Percentiles rank a stretch among this genome's conserved stretches.
These are phyloP conservation scores for Lophotriccus pileatus DNA, from an alignment of 2,797 vertebrate species.

Conservation along the genomic window DNA sequence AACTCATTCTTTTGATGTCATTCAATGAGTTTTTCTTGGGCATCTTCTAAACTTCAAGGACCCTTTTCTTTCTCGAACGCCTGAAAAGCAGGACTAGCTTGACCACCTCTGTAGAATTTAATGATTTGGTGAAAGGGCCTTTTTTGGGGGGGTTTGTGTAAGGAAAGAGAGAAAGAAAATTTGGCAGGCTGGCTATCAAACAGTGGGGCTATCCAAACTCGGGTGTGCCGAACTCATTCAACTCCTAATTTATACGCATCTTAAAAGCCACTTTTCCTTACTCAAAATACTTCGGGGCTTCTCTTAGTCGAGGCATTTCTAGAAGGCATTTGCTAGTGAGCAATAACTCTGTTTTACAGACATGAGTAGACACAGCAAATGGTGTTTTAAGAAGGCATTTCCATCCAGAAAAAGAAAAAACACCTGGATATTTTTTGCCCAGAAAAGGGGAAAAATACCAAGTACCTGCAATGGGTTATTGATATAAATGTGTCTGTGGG, in stretches of 20 bases:
- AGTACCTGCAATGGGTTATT: not conserved
- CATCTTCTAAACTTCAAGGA: conserved; percentile 86
- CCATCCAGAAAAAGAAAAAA: not conserved
- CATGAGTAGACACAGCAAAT: rapidly evolving
- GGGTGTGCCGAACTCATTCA: conserved; percentile 20
- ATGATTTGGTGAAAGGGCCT: conserved; percentile 80
- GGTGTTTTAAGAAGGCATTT: not conserved
- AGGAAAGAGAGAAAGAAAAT: conserved; percentile 63
- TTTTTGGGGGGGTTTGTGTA: conserved; percentile 51
- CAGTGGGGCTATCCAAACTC: conserved; percentile 15
- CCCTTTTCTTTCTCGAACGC: conserved; percentile 77
- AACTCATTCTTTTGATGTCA: conserved; percentile 85
- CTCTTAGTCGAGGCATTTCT: not conserved
- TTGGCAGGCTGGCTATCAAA: conserved; percentile 65
- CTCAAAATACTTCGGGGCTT: not conserved
- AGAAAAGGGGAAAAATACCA: not conserved
- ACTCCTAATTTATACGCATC: conserved; percentile 7
- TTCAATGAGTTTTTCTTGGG: conserved; percentile 84
- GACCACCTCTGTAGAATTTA: conserved; percentile 84
- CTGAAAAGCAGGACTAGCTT: conserved; percentile 81
- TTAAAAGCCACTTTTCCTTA: not conserved
- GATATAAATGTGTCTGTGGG: not conserved
- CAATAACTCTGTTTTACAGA: not conserved
- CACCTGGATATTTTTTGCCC: not conserved
- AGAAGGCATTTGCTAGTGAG: not conserved